Base-by-base conservation (phyloP, 2,888 invertebrate species). In the Cheiracanthium punctorium region DNA sequence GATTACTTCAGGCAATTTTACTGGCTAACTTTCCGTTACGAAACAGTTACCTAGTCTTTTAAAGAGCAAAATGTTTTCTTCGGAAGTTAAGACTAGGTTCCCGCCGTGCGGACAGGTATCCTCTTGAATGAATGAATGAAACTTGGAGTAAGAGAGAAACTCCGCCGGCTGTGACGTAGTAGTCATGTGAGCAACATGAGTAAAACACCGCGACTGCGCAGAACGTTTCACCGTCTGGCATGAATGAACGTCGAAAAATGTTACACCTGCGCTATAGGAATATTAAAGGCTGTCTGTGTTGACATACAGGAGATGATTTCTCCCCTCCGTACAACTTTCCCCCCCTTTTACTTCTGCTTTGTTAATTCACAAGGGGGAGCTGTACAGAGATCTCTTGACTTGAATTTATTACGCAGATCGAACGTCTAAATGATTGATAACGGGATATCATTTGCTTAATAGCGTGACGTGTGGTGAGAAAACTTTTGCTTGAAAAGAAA, bases 221-320 rank as follows among this genome's bases (percentile, higher is more conserved):
- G 4, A 24, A 24, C 4, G 20, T 17, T n/a, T 17, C 58, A 17
- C 58, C 58, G 58, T 58, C 58, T 58, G 58, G 58, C 58, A 58
- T 58, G 58, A 58, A 58, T 58, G 58, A 58, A 58, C 58, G 58
- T 17, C 24, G 58, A 58, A 58, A 58, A 24, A 58, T 58, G 58
- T 58, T 58, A 24, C 58, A 58, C 58, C 58, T 58, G 58, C 58
- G 58, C n/a, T n/a, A 24, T 24, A 24, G 58, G 58, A 58, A 58
- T 58, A 58, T 58, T 58, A 58, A 58, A 24, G 1, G 20, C 4
- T 12, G 24, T 24, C 58, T 58, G 58, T 58, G 58, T 58, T 58
- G 58, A 58, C 58, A 48, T 48, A 58, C 58, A 58, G 58, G 24
- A 5, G 7, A 24, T 24, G 24, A 5, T 58, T 58, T 58, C 24